Base-by-base conservation (phyloP, 2,113 vertebrate genomes). In the Marmota flaviventris region DNA sequence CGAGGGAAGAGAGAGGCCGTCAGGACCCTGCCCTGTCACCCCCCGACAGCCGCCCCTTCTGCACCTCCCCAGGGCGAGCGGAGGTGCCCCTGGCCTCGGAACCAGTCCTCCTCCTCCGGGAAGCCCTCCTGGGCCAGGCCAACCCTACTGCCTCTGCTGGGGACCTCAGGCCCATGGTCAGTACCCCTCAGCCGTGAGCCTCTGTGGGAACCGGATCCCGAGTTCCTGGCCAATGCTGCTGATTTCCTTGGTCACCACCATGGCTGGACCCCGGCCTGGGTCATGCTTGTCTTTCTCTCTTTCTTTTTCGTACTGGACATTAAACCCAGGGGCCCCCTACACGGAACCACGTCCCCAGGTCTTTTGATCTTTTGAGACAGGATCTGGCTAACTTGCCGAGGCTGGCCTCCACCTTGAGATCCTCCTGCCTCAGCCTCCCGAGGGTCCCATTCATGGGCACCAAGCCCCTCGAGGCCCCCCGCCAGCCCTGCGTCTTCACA, bases 1-100 rank as follows among this genome's bases (percentile, higher is more conserved):
- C 95, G 37, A 65, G 81, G 85, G 81, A 91, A 32, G 91, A 85
- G 81, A 97, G 94, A 93, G 86, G 89, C 39, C 14, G 13, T 83
- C 81, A 96, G 67, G 4, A 14, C 39, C 25, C 72, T 11, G 58
- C 18, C 85, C 70, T 2, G 10, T 13, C 86, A 37, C 2, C 65
- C 12, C 39, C 18, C 14, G 34, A 70, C 81, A 1, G 7, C 76
- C 12, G n/a, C 37, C 58, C 51, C 81, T 17, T 37, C 29, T 9
- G 14, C 0, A 77, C 39, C 39, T 65, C 58, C 81, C 93, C 56
- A 75, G 8, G 27, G 56, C 25, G 17, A 53, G 0, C 65, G 34
- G 20, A 51, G 53, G 84, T 56, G 65, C 75, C 29, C 34, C 39
- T 18, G 12, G 11, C 24, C 82, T 53, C 81, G 70, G 56, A 81